A percentile compares a stretch with the other conserved stretches of the same genome.
Conservation (phyloP, 1,140 invertebrate genomes). For the Gryllus bimaculatus region DNA sequence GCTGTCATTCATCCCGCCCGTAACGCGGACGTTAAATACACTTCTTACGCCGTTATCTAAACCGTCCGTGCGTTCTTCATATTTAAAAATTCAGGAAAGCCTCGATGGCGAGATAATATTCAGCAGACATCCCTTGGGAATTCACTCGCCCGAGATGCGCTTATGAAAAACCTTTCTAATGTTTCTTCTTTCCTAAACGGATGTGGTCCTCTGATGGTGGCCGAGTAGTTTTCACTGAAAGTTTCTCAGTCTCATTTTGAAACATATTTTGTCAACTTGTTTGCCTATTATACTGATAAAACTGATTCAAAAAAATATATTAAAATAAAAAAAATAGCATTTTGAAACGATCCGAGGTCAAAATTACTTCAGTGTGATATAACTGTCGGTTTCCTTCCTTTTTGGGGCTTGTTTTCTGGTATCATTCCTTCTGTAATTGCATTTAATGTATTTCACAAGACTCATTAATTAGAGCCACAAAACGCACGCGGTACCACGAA, state of each 20-base stretch:
- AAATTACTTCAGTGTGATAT: no score
- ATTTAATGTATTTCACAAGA: no score
- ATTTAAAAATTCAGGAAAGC: neutral
- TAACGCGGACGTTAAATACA: constrained; percentile 1
- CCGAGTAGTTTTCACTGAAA: neutral
- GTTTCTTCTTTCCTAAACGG: neutral
- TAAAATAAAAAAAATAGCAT: no score
- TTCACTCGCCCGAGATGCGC: neutral
- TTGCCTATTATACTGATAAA: no score
- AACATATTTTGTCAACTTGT: no score
- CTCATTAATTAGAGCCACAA: no score
- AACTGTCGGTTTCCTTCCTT: no score
- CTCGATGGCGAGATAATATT: neutral
- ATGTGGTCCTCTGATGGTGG: neutral
- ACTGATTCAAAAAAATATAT: no score
- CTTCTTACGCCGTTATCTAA: constrained; percentile 1
- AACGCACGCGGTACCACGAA: no score
- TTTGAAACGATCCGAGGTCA: no score
- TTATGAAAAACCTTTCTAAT: neutral
- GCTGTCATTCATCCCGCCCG: neutral
- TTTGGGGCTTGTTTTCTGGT: no score
- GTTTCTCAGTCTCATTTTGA: neutral
- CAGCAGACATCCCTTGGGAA: neutral
- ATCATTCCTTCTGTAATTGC: no score
- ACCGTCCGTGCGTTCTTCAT: neutral